Percentiles rank a stretch among this genome's conserved stretches.
Conservation (phyloP, 2,113 vertebrate species). For the Donacobius atricapilla region DNA sequence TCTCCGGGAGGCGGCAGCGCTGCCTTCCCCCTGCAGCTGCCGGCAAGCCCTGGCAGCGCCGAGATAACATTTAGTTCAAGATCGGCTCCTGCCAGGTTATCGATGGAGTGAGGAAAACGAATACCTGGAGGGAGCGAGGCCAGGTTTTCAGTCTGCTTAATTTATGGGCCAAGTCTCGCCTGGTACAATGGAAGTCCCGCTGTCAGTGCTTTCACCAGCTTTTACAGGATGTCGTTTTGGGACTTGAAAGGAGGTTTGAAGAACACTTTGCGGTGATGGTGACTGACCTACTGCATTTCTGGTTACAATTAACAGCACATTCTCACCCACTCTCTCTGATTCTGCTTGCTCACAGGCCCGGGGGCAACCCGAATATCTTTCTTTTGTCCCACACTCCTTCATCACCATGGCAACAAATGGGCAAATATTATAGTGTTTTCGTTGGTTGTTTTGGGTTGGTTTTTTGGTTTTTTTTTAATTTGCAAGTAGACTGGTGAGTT, state of each 20-base stretch:
- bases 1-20: neutral
- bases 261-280: neutral
- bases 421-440: slow-evolving; percentile 1
- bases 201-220: neutral
- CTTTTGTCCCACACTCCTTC: slow-evolving; percentile 44
- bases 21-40: slow-evolving; percentile 10
- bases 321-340: slow-evolving; percentile 11
- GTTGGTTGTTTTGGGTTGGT: neutral
- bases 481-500: neutral
- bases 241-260: neutral
- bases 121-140: neutral
- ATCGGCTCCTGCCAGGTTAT: neutral
- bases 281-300: neutral
- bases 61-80: neutral
- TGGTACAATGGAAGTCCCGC: neutral
- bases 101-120: neutral
- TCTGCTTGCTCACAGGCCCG: slow-evolving; percentile 35
- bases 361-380: slow-evolving; percentile 16
- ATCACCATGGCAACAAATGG: slow-evolving; percentile 33
- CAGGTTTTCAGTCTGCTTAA: neutral
- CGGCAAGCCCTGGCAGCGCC: neutral
- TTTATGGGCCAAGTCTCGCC: neutral
- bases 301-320: slow-evolving; percentile 48
- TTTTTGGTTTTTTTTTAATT: neutral
- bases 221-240: neutral